Percentiles rank a stretch among this genome's conserved stretches.
phyloP scores from a whole-genome alignment of 2,113 vertebrate genomes.

The Leucosticte australis region DNA sequence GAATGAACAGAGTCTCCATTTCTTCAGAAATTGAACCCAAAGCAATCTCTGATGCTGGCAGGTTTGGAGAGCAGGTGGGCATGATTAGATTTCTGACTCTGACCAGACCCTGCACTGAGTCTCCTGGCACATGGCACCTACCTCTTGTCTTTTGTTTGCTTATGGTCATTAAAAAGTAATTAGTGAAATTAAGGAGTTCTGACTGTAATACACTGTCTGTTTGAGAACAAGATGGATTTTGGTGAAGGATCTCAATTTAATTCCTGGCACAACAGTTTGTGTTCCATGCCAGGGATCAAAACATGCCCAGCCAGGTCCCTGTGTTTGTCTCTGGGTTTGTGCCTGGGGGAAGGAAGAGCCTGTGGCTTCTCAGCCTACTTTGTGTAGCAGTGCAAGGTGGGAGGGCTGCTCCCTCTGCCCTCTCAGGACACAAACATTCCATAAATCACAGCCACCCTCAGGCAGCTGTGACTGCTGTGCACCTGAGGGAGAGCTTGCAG shows the following conservation, averaged over 20 bases:
- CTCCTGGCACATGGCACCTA: constrained; percentile 8
- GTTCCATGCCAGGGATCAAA: background rate
- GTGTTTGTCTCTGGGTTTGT: background rate
- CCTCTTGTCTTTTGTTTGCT: constrained; percentile 39
- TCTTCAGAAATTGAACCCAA: constrained; percentile 33
- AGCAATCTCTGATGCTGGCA: constrained; percentile 6
- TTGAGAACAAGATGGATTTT: background rate
- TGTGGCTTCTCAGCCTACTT: background rate
- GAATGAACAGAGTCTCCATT: background rate
- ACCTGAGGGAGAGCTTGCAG: background rate
- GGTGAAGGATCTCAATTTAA: background rate
- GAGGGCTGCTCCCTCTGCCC: background rate
- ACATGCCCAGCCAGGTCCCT: background rate
- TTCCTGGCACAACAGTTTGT: background rate
- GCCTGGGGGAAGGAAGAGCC: background rate
- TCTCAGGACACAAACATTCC: background rate
- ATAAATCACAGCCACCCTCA: background rate
- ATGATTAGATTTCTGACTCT: constrained; percentile 33
- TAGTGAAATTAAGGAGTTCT: constrained; percentile 53
- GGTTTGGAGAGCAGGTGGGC: constrained; percentile 40
- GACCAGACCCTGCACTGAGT: background rate
- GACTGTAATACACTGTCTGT: background rate
- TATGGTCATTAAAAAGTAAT: constrained; percentile 70
- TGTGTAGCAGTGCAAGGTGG: background rate
- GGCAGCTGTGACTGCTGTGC: background rate